phyloP scores from a whole-genome alignment of 2,797 vertebrate genomes.

The Smutsia temminckii region DNA sequence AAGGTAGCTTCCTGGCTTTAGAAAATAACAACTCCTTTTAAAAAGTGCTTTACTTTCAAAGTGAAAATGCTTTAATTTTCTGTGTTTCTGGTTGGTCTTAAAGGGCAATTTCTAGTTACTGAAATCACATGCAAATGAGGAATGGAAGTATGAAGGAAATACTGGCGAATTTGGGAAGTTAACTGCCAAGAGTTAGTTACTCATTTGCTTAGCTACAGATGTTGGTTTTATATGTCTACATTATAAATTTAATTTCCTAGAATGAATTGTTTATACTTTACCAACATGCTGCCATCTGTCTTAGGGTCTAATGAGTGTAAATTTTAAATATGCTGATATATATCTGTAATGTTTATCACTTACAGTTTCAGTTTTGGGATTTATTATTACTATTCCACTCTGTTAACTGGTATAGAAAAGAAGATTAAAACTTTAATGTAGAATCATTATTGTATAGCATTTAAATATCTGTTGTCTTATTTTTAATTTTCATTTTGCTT shows the following conservation, averaged over 20 bases:
- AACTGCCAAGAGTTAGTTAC: conserved; percentile 2
- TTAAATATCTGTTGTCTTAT: conserved; percentile 9
- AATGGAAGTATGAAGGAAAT: conserved; percentile 72
- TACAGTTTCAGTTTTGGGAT: not conserved
- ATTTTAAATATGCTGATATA: conserved; percentile 1
- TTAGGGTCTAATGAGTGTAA: conserved; percentile 33
- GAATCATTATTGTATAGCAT: not conserved
- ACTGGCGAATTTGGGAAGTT: conserved; percentile 21
- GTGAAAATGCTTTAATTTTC: conserved; percentile 40
- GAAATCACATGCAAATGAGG: conserved; percentile 61
- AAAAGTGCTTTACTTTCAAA: conserved; percentile 2
- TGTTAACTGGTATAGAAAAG: conserved; percentile 33
- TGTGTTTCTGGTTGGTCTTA: conserved; percentile 46
- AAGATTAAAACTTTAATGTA: conserved; percentile 5
- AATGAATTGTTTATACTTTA: conserved; percentile 33
- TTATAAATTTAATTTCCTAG: conserved; percentile 37
- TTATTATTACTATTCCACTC: conserved; percentile 28
- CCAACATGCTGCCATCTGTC: conserved; percentile 18
- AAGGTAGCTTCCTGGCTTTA: conserved; percentile 33
- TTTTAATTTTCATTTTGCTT: conserved; percentile 2
- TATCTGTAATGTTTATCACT: not conserved
- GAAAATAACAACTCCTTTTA: conserved; percentile 55
- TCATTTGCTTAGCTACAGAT: conserved; percentile 2
- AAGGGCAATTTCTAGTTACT: conserved; percentile 51
- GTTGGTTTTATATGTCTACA: conserved; percentile 18